Conservation (phyloP, 2,797 vertebrate species). For the Melanotaenia nigrans region DNA sequence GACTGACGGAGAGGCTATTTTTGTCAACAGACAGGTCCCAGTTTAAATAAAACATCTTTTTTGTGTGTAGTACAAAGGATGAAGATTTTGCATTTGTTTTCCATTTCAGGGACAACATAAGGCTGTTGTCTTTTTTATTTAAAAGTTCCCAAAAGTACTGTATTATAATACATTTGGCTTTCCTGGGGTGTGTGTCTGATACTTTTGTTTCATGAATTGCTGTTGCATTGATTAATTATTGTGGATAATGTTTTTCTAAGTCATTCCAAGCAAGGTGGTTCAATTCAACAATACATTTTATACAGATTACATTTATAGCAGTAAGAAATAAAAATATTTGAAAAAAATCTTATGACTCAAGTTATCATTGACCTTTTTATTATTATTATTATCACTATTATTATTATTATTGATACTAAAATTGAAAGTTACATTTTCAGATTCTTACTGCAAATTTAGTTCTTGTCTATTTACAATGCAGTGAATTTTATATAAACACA, state of each 20-base stretch:
- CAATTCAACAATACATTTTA: conserved; percentile 22
- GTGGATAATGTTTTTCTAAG: conserved; percentile 16
- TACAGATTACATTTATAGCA: conserved; percentile 30
- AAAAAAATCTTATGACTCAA: conserved; percentile 5
- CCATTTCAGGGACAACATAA: conserved; percentile 2
- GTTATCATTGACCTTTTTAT: not conserved
- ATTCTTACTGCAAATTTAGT: not conserved
- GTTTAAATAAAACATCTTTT: conserved; percentile 58
- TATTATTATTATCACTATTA: no score
- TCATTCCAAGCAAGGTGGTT: conserved; percentile 28
- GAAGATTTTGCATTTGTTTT: conserved; percentile 28
- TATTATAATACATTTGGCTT: conserved; percentile 11
- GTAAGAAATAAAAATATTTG: conserved; percentile 28
- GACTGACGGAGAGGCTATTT: conserved; percentile 95
- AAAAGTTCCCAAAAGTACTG: not conserved
- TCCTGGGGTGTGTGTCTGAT: conserved; percentile 1
- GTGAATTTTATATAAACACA: not conserved
- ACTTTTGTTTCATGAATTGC: conserved; percentile 1
- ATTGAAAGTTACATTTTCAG: not conserved
- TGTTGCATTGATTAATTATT: conserved; percentile 5
- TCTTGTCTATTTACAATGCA: not conserved
- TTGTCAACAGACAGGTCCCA: conserved; percentile 88
- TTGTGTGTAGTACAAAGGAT: not conserved
- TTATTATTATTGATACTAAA: no score
- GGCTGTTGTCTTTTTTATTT: conserved; percentile 1